phyloP scores from a whole-genome alignment of 2,888 invertebrate genomes.

The Magallana nippona region DNA sequence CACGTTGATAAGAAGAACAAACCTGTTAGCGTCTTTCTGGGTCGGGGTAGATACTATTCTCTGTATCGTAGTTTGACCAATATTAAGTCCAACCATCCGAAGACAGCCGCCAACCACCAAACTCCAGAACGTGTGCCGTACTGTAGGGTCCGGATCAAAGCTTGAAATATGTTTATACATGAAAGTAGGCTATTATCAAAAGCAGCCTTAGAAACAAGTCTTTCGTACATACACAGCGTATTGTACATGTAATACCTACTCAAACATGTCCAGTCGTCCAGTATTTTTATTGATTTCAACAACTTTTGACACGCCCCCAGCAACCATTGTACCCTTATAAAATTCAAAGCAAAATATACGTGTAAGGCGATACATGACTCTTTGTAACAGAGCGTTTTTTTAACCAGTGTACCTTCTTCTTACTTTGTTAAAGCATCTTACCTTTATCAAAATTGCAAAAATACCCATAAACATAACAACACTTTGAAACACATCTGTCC shows the following conservation, averaged over 20 bases:
- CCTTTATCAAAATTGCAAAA: slow-evolving; percentile 62
- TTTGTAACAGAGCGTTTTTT: too few species aligned
- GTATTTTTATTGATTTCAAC: slow-evolving; percentile 41
- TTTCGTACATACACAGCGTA: not conserved
- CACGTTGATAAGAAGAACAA: not conserved
- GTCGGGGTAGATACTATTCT: slow-evolving; percentile 57
- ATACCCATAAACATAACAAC: slow-evolving; percentile 60
- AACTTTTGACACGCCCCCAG: slow-evolving; percentile 42
- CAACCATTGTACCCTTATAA: slow-evolving; percentile 42
- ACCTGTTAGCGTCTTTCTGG: slow-evolving; percentile 56
- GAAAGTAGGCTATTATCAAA: too few species aligned
- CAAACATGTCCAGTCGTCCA: slow-evolving; percentile 42
- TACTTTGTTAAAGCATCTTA: slow-evolving; percentile 27
- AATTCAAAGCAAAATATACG: not conserved
- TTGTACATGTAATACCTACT: slow-evolving; percentile 36
- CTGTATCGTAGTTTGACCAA: slow-evolving; percentile 63
- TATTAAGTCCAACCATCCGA: slow-evolving; percentile 53
- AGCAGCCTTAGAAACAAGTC: not conserved
- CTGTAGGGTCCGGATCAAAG: slow-evolving; percentile 58
- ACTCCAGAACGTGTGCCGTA: slow-evolving; percentile 63
- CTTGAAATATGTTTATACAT: slow-evolving; percentile 38
- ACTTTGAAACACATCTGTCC: slow-evolving; percentile 63
- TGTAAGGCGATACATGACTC: not conserved
- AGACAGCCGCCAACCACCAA: slow-evolving; percentile 54
- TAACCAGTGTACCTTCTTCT: too few species aligned